Conservation (phyloP, 2,113 vertebrate genomes). For the Charadrius vociferus region DNA sequence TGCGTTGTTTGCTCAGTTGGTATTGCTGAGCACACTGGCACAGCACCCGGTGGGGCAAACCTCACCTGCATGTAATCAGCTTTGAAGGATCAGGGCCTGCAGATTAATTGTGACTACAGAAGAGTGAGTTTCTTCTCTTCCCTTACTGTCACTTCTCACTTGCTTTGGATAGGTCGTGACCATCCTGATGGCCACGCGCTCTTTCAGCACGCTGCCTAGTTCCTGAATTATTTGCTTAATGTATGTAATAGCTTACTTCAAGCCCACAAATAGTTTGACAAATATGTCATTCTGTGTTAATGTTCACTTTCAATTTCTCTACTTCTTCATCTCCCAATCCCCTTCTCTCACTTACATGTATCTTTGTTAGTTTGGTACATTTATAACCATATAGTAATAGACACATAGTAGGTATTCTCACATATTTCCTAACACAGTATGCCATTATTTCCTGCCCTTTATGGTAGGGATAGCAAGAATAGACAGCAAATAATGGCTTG, state of each 20-base stretch:
- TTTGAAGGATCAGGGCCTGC: not conserved
- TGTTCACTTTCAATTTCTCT: not conserved
- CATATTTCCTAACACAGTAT: not conserved
- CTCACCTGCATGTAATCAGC: fast-evolving
- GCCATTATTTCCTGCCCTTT: not conserved
- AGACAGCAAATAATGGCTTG: not conserved
- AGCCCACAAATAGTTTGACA: not conserved
- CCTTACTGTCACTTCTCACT: not conserved
- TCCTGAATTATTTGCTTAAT: not conserved
- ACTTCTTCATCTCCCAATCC: not conserved
- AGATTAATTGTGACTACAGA: not conserved
- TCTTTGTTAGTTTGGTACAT: not conserved
- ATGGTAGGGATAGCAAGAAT: not conserved
- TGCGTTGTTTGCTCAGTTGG: not conserved
- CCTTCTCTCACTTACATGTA: not conserved
- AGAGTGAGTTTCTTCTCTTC: not conserved
- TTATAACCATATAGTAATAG: not conserved
- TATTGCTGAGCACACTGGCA: fast-evolving
- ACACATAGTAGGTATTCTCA: not conserved
- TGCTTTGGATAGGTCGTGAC: not conserved
- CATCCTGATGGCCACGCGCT: fast-evolving
- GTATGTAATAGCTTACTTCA: not conserved
- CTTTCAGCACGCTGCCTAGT: not conserved
- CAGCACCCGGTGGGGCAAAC: not conserved
- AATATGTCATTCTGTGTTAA: not conserved